Base-by-base conservation (phyloP, 2,113 vertebrate genomes). In the Podarcis muralis region DNA sequence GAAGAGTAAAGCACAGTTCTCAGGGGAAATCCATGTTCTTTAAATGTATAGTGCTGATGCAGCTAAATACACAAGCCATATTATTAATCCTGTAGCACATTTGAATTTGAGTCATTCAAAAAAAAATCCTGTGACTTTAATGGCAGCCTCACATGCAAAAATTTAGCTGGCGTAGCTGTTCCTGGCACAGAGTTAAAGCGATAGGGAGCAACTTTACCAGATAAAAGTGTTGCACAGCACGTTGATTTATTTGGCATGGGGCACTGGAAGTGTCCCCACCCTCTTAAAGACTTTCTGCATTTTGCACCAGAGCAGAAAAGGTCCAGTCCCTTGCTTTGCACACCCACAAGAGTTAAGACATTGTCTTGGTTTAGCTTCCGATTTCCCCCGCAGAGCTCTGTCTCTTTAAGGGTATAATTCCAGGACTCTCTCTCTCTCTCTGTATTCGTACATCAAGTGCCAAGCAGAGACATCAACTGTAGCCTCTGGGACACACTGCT, bases 381-480 rank as follows among this genome's bases (percentile, higher is more conserved):
- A 57, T 83, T 53, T 48, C 48, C 83, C 27, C 62, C 5, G 81
- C 71, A 0, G 1, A 90, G 82, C 1, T 0, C 95, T 96, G 94
- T 5, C 4, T 57, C 97, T 97, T 97, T 97, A 97, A 97, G 96
- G 92, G 93, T 90, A 81, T 85, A 32, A 2, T 92, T 91, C 89
- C 87, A 76, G 94, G 92, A 90, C 95, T 43, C 40, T 43, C 37
- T 95, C 78, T 40, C 59, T 37, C n/a, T 27, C 40, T 71, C 77
- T 94, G 95, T 96, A 93, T 94, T 76, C 62, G 93, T 96, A 89
- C 48, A 90, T 95, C 95, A 93, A 91, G 97, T 98, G 97, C 97
- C 97, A 98, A 97, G 97, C 96, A 8, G 97, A 97, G 97, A 97
- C 97, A 98, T 96, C 97, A 92, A 96, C 97, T 91, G 91, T 81